Conservation (phyloP, 2,797 vertebrate genomes). For the Capromys pilorides region DNA sequence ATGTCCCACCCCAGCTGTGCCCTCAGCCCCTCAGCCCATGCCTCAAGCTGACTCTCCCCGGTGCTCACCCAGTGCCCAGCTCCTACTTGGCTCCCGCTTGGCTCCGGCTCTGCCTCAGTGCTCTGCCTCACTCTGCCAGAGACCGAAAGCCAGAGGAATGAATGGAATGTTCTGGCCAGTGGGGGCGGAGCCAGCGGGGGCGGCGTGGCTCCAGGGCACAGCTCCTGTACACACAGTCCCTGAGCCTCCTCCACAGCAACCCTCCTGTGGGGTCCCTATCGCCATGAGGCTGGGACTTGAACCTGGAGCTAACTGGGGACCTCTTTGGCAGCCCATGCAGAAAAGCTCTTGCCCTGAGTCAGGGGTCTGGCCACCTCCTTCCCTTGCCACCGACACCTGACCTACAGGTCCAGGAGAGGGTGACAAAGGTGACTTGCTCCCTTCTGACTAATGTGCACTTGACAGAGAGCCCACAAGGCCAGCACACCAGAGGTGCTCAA, state of each 20-base stretch:
- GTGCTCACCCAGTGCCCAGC: background rate
- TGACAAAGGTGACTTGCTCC: background rate
- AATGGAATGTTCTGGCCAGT: conserved; percentile 57
- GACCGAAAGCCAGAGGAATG: conserved; percentile 28
- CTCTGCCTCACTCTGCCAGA: background rate
- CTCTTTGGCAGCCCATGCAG: background rate
- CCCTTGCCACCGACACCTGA: background rate
- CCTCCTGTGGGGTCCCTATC: background rate
- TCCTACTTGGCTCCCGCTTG: background rate
- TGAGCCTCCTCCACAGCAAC: background rate
- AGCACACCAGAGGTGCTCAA: background rate
- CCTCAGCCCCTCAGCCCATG: background rate
- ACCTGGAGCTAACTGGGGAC: background rate
- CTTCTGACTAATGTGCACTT: background rate
- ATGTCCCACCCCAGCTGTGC: background rate
- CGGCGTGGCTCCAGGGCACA: background rate
- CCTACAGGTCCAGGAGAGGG: background rate
- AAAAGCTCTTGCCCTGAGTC: background rate
- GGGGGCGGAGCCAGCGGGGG: background rate
- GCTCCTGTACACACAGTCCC: background rate
- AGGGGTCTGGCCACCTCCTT: background rate
- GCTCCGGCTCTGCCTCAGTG: background rate
- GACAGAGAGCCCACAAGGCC: background rate
- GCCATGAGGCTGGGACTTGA: background rate
- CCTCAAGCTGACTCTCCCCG: background rate